phyloP scores from a whole-genome alignment of 2,113 vertebrate genomes.

The Artemisiospiza belli region DNA sequence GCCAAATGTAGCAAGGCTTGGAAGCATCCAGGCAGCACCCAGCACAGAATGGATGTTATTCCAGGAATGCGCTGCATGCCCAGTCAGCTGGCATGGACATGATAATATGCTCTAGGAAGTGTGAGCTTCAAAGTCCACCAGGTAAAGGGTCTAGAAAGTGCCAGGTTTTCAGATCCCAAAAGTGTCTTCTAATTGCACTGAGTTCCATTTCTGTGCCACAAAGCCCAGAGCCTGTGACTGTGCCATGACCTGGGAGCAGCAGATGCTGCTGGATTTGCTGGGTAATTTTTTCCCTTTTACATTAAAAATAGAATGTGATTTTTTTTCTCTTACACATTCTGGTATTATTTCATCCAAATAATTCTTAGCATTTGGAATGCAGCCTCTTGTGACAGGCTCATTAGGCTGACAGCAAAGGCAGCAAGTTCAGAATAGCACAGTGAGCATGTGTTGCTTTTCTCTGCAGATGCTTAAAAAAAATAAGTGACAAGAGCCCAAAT shows the following conservation, averaged over 20 bases:
- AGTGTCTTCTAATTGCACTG: neutral
- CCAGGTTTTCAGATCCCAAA: neutral
- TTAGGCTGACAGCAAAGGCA: neutral
- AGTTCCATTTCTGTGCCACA: neutral
- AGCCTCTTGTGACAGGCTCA: neutral
- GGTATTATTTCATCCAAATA: neutral
- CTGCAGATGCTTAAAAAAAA: constrained; percentile 19
- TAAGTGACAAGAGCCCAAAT: neutral
- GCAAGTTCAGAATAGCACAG: neutral
- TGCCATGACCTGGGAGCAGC: neutral
- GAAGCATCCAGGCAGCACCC: neutral
- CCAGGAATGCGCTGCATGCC: neutral
- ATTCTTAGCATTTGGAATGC: neutral
- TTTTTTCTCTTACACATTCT: neutral
- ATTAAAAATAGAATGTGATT: neutral
- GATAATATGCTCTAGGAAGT: neutral
- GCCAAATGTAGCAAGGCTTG: fast-evolving
- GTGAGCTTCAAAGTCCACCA: neutral
- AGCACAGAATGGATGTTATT: neutral
- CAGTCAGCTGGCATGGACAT: neutral
- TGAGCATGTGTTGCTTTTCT: neutral
- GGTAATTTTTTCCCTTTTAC: neutral
- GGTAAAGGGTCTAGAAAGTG: neutral
- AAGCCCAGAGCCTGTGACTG: neutral
- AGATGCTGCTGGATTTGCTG: neutral